Conservation (phyloP, 2,113 vertebrate species). For the Sinosuthora webbiana region DNA sequence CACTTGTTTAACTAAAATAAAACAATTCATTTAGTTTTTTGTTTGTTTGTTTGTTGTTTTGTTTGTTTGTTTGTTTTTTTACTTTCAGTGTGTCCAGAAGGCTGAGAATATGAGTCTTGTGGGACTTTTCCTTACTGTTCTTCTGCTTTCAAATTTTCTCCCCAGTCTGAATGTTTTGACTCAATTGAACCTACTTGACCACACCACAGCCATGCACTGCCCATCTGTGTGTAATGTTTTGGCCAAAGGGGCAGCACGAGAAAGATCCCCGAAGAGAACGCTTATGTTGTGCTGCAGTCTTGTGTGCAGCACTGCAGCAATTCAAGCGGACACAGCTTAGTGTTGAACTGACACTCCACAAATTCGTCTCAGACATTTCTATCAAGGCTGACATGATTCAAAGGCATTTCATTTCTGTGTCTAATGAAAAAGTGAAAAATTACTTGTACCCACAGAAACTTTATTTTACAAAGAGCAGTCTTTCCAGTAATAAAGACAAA, state of each 20-base stretch:
- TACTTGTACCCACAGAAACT: background rate
- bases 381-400: background rate
- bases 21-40: background rate
- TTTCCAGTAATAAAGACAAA: slow-evolving; percentile 5
- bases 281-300: background rate
- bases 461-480: background rate
- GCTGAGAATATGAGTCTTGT: background rate
- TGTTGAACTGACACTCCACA: background rate
- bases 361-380: background rate
- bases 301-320: background rate
- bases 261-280: background rate
- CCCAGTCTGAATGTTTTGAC: background rate
- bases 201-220: background rate
- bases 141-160: background rate
- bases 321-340: background rate
- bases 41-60: no score
- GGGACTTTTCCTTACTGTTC: background rate
- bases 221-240: background rate
- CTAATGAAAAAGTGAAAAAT: slow-evolving; percentile 56
- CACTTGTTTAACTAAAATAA: background rate
- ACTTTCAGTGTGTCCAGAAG: background rate
- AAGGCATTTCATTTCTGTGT: slow-evolving; percentile 3
- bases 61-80: background rate
- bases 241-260: background rate
- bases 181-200: background rate